Base-by-base conservation (phyloP, 2,797 vertebrate species). In the Sebastes hopkinsi region DNA sequence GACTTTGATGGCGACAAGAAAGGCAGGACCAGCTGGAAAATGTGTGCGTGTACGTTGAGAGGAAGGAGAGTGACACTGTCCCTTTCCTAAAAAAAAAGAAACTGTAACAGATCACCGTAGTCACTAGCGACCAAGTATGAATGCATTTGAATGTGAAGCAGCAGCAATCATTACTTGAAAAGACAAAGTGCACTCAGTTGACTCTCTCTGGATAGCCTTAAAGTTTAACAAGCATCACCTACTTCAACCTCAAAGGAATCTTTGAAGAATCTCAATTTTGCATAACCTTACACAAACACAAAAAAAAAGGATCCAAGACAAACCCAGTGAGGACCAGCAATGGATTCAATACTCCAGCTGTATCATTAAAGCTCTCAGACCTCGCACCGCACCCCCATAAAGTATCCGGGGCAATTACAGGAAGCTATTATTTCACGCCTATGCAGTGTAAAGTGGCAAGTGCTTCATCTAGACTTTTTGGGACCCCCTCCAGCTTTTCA, bases 401-500 rank as follows among this genome's bases (percentile, higher is more conserved):
- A 89, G 73, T 81, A 86, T 88, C 67, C 69, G 6, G 81, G 79
- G 74, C 81, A 88, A 92, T 91, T 88, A 93, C 84, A 79, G 80
- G 72, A 86, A 80, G 84, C 80, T 83, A 90, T 92, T 92, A 91
- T 91, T 91, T 91, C 87, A 91, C 27, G 83, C 87, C 84, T 79
- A 77, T 90, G 86, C 84, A 82, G 88, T 72, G 73, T 79, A 83
- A 87, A 87, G 81, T 83, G 83, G 75, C 83, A 86, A 90, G 79
- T 78, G 87, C 85, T 86, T 89, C 78, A 90, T 89, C 79, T 81
- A 74, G 90, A 86, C 84, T 87, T 89, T 92, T 88, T 87, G 79
- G 87, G 90, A 82, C 80, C 84, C 86, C 84, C 89, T 91, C 87
- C 86, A 89, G 87, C 80, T 89, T 87, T 89, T 90, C 85, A 92